A percentile compares a stretch with the other conserved stretches of the same genome.
phyloP scores from a whole-genome alignment of 2,888 invertebrate species.

The Arrhopalites spinosus region DNA sequence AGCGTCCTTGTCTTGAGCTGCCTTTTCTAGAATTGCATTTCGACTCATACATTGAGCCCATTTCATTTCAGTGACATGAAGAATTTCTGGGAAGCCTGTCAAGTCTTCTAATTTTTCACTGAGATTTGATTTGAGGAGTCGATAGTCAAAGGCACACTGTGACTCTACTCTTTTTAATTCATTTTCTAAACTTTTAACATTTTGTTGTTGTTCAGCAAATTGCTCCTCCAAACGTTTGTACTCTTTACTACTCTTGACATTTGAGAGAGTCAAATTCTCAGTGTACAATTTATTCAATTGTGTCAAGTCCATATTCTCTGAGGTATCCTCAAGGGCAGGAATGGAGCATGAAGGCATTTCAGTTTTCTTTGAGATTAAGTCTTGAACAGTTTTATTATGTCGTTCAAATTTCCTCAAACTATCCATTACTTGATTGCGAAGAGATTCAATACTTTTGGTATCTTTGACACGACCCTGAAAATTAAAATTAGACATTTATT shows the following conservation, averaged over 20 bases:
- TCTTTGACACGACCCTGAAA: conserved; percentile 35
- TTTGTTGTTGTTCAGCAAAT: conserved; percentile 47
- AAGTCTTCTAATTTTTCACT: conserved; percentile 51
- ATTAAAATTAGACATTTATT: background rate
- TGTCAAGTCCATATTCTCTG: conserved; percentile 20
- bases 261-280: conserved; percentile 23
- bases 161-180: conserved; percentile 52
- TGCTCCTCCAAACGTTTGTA: conserved; percentile 43
- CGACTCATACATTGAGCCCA: conserved; percentile 35
- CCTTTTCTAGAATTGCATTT: conserved; percentile 33
- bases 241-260: background rate
- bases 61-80: conserved; percentile 48
- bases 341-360: background rate
- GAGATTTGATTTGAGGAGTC: conserved; percentile 47
- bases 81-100: conserved; percentile 47
- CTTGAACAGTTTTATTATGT: conserved; percentile 36
- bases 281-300: conserved; percentile 28
- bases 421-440: conserved; percentile 39
- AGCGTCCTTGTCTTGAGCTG: conserved; percentile 30
- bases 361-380: conserved; percentile 1
- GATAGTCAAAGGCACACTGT: conserved; percentile 48
- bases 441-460: conserved; percentile 35
- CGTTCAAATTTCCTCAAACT: conserved; percentile 49
- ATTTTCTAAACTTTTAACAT: conserved; percentile 43
- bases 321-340: background rate